Base-by-base conservation (phyloP, 2,797 vertebrate genomes). In the Sebastes umbrosus region DNA sequence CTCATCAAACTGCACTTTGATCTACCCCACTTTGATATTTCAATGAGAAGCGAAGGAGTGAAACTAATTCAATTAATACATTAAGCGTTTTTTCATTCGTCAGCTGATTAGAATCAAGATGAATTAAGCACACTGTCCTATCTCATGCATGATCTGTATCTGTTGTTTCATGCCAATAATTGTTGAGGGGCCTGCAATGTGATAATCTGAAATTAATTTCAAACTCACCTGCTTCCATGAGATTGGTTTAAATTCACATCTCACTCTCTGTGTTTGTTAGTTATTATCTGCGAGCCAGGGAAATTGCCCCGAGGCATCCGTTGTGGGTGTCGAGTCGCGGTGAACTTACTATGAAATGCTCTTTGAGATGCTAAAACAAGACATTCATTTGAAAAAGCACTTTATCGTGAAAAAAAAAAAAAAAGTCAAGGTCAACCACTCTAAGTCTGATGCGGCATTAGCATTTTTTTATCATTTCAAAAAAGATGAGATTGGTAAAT, bases 31-130 rank as follows among this genome's bases (percentile, higher is more conserved):
- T 91, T 90, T 83, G 77, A 89, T 87, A 76, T 90, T 89, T 86
- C 86, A 80, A 70, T 73, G 54, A 84, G 82, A 86, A 55, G 87
- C 88, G 84, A 77, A 77, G 86, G 71, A 83, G 91, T 84, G 69
- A 85, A 88, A 84, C 83, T 82, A 91, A 92, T 92, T 93, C 88
- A 84, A 94, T 94, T 88, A 94, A 90, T 80, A 88, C 43, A 87
- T 90, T 86, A 89, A 90, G 80, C 60, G n/a, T 89, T 94, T 90
- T 94, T 90, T 72, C 74, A 94, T 87, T 93, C 59, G 25, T 94
- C 88, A 77, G 85, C 83, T 86, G 92, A 94, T 94, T 83, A 84
- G 43, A 88, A 83, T 84, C 54, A n/a, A 80, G 86, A 87, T 84
- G 68, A 90, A 88, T 85, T 80, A 81, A 87, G 84, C 75, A 55